A percentile compares a stretch with the other conserved stretches of the same genome.
Conservation (phyloP, 2,888 invertebrate genomes). For the Pardosa pseudoannulata region DNA sequence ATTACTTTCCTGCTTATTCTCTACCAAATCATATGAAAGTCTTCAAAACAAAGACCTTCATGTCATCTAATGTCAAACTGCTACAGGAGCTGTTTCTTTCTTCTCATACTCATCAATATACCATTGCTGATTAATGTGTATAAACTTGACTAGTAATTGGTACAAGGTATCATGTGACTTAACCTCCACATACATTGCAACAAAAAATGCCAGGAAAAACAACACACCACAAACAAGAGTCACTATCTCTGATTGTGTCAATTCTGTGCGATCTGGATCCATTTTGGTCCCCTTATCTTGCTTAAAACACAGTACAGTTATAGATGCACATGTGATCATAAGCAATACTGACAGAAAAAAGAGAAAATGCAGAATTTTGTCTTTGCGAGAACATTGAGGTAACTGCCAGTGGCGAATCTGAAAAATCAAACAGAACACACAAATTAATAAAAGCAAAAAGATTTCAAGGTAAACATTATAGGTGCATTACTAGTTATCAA, state of each 20-base stretch:
- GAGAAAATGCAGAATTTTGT: conserved; percentile 79
- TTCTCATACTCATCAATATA: conserved; percentile 79
- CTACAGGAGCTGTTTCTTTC: conserved; percentile 73
- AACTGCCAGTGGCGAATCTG: conserved; percentile 79
- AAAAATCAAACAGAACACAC: not conserved
- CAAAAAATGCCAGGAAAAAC: conserved; percentile 81
- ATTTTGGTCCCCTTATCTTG: conserved; percentile 76
- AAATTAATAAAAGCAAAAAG: not conserved
- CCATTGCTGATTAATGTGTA: conserved; percentile 79
- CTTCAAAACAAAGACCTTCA: not conserved
- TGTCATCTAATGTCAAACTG: conserved; percentile 66
- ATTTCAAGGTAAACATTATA: too few species aligned
- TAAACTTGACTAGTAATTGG: conserved; percentile 78
- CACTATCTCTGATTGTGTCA: conserved; percentile 79
- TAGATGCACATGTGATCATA: conserved; percentile 80
- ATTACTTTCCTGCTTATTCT: not conserved
- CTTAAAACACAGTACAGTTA: conserved; percentile 80
- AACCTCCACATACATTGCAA: conserved; percentile 81
- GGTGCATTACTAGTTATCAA: too few species aligned
- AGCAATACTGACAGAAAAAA: conserved; percentile 79
- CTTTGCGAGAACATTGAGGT: conserved; percentile 79
- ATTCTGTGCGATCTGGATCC: conserved; percentile 77
- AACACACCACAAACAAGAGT: conserved; percentile 80
- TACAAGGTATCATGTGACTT: conserved; percentile 80
- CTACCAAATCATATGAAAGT: not conserved